These are phyloP conservation scores for Telenomus remus DNA, from an alignment of 1,140 invertebrate genomes.

Conservation along the genomic window DNA sequence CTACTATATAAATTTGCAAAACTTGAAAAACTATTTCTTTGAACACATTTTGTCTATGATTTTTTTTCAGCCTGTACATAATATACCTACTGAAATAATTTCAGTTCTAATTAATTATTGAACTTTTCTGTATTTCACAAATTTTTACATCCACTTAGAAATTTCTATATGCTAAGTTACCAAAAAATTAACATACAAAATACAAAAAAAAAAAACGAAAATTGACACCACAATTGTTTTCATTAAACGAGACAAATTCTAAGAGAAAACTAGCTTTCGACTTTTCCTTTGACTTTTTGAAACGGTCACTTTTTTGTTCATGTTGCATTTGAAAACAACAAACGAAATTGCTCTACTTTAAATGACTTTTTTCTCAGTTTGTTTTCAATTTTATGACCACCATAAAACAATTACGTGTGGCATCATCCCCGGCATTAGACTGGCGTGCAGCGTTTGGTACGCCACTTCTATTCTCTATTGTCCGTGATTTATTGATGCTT, in stretches of 20 bases:
- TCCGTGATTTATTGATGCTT: conserved; percentile 53
- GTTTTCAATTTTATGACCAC: conserved; percentile 48
- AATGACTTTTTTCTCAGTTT: conserved; percentile 13
- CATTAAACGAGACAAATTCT: not conserved
- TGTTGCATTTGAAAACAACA: not conserved
- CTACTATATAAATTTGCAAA: too few species aligned
- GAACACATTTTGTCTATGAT: too few species aligned
- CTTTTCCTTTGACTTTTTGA: not conserved
- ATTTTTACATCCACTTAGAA: too few species aligned
- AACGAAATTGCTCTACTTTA: conserved; percentile 23
- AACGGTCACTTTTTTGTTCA: conserved; percentile 10
- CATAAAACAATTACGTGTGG: conserved; percentile 61
- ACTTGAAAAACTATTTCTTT: too few species aligned
- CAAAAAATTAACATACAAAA: too few species aligned
- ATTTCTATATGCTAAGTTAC: too few species aligned
- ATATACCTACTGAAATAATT: too few species aligned
- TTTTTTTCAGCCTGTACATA: too few species aligned
- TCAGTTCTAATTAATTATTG: too few species aligned
- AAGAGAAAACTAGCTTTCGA: not conserved
- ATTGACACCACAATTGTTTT: not conserved
- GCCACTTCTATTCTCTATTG: conserved; percentile 34
- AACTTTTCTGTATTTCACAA: too few species aligned
- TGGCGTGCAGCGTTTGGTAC: conserved; percentile 37
- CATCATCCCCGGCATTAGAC: conserved; percentile 37
- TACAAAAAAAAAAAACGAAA: not conserved